A percentile compares a stretch with the other conserved stretches of the same genome.
These are phyloP conservation scores for Galeopterus variegatus DNA, from an alignment of 2,113 vertebrate species.

Conservation along the genomic window DNA sequence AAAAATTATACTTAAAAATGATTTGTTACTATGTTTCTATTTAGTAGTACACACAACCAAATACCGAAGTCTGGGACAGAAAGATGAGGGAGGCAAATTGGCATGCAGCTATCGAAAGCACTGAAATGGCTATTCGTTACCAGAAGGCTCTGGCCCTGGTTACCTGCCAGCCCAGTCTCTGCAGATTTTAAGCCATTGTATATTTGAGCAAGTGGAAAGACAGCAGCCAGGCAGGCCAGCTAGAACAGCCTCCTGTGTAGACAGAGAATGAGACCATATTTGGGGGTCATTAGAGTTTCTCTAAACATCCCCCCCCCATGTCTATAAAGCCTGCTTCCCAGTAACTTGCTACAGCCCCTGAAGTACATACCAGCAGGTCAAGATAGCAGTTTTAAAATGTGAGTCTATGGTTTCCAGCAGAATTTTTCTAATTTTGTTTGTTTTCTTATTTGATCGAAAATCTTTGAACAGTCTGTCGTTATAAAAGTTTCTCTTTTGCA, in stretches of 20 bases:
- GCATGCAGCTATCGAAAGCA: background rate
- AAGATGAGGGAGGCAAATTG: background rate
- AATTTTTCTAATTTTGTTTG: background rate
- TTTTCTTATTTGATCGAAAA: background rate
- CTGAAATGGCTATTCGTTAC: background rate
- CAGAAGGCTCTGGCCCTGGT: background rate
- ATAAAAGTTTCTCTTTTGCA: constrained; percentile 9
- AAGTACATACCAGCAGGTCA: background rate
- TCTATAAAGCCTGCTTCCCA: background rate
- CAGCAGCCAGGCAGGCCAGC: background rate
- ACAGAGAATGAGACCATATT: background rate
- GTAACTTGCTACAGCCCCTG: background rate
- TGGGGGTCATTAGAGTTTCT: background rate
- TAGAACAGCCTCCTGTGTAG: background rate
- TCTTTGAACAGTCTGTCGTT: background rate
- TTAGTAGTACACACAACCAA: background rate
- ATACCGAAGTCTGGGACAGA: background rate
- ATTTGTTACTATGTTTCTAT: background rate
- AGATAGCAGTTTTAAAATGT: background rate
- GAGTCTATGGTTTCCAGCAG: background rate
- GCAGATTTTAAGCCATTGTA: background rate
- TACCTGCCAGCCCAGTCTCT: background rate
- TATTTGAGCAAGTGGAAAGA: background rate
- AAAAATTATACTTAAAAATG: background rate
- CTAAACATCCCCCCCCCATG: background rate